Evolutionary conservation across 2,113 vertebrate species (phyloP).

Genomic region (Nycticorax nycticorax): DNA sequence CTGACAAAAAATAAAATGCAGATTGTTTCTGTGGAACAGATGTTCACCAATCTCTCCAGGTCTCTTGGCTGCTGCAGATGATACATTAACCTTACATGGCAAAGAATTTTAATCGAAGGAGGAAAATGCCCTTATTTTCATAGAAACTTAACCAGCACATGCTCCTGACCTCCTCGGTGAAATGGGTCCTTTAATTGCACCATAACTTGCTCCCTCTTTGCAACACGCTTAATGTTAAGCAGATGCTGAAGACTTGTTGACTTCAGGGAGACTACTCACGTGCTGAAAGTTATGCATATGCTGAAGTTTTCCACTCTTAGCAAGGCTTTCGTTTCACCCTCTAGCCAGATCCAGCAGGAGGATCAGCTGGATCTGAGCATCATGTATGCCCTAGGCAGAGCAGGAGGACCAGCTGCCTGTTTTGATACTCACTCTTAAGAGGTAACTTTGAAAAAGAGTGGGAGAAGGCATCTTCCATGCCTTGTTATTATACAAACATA

Average conservation of each 20-base stretch:
- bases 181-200: background rate
- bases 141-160: background rate
- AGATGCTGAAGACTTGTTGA: background rate
- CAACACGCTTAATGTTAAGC: background rate
- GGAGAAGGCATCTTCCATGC: background rate
- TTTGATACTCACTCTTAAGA: background rate
- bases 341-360: background rate
- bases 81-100: background rate
- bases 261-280: background rate
- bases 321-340: background rate
- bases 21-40: conserved; percentile 14
- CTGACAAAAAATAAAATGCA: background rate
- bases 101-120: background rate
- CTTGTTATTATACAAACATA: background rate
- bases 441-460: background rate
- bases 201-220: background rate
- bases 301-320: background rate
- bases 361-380: background rate
- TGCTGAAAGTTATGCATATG: background rate
- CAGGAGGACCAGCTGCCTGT: background rate
- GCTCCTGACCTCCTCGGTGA: background rate
- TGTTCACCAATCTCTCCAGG: conserved; percentile 1
- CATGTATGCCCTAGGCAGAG: background rate
- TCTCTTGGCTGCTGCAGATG: background rate
- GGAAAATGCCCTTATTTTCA: background rate